Percentiles rank a stretch among this genome's conserved stretches.
These are phyloP conservation scores for Oncorhynchus clarkii DNA, from an alignment of 2,113 vertebrate species.

Conservation along the genomic window DNA sequence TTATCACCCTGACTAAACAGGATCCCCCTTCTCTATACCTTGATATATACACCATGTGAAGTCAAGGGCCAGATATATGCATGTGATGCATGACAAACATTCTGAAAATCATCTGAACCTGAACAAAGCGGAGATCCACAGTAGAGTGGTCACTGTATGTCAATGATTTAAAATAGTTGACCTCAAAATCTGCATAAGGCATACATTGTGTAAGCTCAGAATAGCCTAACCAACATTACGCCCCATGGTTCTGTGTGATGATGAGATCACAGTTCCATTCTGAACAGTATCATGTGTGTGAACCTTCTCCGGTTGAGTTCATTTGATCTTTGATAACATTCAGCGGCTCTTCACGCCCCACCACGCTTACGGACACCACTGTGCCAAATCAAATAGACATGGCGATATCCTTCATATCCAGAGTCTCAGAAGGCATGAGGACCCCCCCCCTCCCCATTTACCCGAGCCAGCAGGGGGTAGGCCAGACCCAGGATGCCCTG, in stretches of 20 bases:
- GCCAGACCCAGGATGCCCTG: constrained; percentile 95
- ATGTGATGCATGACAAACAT: constrained; percentile 36
- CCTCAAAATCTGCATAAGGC: constrained; percentile 20
- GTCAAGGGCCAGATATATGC: constrained; percentile 8
- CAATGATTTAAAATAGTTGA: too few species aligned
- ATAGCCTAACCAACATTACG: neutral
- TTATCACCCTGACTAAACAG: constrained; percentile 14
- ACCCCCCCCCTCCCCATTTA: constrained; percentile 56
- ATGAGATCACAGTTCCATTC: neutral
- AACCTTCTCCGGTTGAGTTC: neutral
- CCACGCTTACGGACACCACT: neutral
- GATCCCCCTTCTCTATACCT: constrained; percentile 6
- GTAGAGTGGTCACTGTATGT: constrained; percentile 34
- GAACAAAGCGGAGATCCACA: constrained; percentile 11
- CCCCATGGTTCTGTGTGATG: neutral
- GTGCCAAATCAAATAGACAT: constrained; percentile 15
- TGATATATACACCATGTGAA: neutral
- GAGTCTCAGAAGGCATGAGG: neutral
- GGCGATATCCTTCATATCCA: neutral
- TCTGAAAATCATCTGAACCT: constrained; percentile 20
- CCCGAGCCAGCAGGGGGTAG: constrained; percentile 86
- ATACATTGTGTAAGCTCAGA: neutral
- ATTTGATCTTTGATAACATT: constrained; percentile 15
- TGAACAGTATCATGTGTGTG: neutral
- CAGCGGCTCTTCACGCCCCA: neutral